These are phyloP conservation scores for Alligator mississippiensis DNA, from an alignment of 2,113 vertebrate genomes.

Conservation along the genomic window DNA sequence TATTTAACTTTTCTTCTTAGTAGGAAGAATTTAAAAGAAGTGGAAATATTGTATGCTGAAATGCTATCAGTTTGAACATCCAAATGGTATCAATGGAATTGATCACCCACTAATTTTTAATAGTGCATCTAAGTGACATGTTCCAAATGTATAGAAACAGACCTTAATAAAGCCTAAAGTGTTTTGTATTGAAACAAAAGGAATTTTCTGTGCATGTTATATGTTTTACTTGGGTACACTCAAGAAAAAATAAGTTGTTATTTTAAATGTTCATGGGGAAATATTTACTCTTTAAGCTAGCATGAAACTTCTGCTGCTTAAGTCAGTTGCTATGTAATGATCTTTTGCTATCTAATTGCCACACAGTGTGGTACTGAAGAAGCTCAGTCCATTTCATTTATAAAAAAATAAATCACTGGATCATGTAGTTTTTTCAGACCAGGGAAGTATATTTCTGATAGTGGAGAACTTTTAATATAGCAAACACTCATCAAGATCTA, in stretches of 20 bases:
- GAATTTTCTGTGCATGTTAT: neutral
- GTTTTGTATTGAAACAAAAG: neutral
- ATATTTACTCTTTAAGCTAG: neutral
- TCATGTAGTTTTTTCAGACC: neutral
- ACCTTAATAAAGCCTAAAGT: neutral
- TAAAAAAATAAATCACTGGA: neutral
- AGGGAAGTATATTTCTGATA: neutral
- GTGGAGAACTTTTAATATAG: neutral
- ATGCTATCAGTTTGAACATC: neutral
- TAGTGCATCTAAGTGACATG: neutral
- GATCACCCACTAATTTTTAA: neutral
- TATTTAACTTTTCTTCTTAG: too few species aligned
- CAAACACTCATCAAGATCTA: neutral
- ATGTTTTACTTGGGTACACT: too few species aligned
- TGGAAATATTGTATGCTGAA: neutral
- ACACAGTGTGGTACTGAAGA: neutral
- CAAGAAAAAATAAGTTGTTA: too few species aligned
- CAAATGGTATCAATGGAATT: neutral
- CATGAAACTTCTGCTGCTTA: neutral
- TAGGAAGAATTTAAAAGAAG: too few species aligned
- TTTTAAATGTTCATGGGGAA: neutral
- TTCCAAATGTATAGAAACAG: neutral
- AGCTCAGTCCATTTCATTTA: neutral
- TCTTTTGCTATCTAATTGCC: neutral
- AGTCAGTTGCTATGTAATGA: neutral